Evolutionary conservation across 2,888 invertebrate species (phyloP), one percentile per base, ranked within the genome.

Genomic region (Chalcosyrphus nemorum): DNA sequence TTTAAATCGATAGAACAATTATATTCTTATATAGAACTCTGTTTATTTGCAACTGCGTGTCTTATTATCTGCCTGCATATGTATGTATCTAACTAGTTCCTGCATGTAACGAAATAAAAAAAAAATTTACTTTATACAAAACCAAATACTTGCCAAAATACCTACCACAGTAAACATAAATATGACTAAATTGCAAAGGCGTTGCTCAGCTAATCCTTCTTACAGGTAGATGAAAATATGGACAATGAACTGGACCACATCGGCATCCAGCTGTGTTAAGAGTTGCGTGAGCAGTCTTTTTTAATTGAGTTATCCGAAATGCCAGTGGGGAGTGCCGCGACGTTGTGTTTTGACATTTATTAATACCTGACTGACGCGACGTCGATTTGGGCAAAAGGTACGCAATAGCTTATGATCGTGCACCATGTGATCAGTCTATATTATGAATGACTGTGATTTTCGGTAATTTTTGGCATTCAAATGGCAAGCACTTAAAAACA

Each of bases 321-420:
- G 81, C 75, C 85, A 81, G 81, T 81, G 85, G 85, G 85, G 81
- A 66, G 81, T 71, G 81, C 76, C 24, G 4, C 24, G 24, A 2
- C 76, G 81, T 71, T 81, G 81, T 90, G 89, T 90, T 90, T 90
- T 90, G 90, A 90, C 91, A 90, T 87, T 89, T 89, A 90, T 89
- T 90, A 90, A 90, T 90, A 89, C 88, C 88, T 89, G 90, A 89
- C 89, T 89, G 89, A 89, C 88, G 88, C 88, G n/a, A n/a, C 88
- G 88, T 88, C 88, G 88, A 88, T 86, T 87, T 89, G 89, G 88
- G 88, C 89, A 87, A 87, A 87, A 68, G 57, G 41, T 63, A 68
- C 57, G 56, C 43, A 47, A 74, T 57, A 50, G 45, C 80, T 65
- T 84, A 74, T 41, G 80, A 43, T 63, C 61, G 57, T 61, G 17